Base-by-base conservation (phyloP, 2,888 invertebrate species). In the Heliconius sara region DNA sequence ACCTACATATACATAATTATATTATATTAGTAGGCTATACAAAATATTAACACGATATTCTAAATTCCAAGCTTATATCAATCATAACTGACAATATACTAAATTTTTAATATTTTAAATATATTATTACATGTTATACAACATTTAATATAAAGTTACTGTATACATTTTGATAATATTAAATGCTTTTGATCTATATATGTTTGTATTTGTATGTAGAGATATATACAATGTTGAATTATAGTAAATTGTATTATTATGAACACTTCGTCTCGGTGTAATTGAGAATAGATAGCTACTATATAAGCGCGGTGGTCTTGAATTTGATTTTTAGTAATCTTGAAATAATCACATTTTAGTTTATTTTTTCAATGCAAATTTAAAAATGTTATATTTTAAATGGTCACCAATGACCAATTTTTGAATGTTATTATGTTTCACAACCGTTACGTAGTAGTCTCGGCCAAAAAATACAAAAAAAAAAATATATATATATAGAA, bases 71-170 rank as follows among this genome's bases (percentile, higher is more conserved):
- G 65, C 65, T 65, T 63, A n/a, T n/a, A 16, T 22, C 52, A 72
- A 72, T 52, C 10, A 52, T 52, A 22, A 30, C 30, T 30, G 52
- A 52, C 27, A 72, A 72, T 57, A 57, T 72, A 57, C 72, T 57
- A 72, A 57, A 72, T 72, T 72, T 57, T 57, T 30, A 10, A 52
- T 71, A 47, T 27, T 71, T 10, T 27, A 71, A 52, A 27, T 47
- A 16, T 71, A 52, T 27, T 30, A 22, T 52, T 67, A 71, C 9
- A 12, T 30, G 52, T 60, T 60, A 60, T 60, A 60, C n/a, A n/a
- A 60, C 12, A 60, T 10, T 60, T n/a, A 60, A 60, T 13, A 67
- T 67, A 34, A 22, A 34, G 10, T 9, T 34, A 67, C 9, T 68
- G 67, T 39, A 39, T 4, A n/a, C 4, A 39, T 68, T 68, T 68